phyloP scores from a whole-genome alignment of 2,113 vertebrate genomes.

The Colossoma macropomum region DNA sequence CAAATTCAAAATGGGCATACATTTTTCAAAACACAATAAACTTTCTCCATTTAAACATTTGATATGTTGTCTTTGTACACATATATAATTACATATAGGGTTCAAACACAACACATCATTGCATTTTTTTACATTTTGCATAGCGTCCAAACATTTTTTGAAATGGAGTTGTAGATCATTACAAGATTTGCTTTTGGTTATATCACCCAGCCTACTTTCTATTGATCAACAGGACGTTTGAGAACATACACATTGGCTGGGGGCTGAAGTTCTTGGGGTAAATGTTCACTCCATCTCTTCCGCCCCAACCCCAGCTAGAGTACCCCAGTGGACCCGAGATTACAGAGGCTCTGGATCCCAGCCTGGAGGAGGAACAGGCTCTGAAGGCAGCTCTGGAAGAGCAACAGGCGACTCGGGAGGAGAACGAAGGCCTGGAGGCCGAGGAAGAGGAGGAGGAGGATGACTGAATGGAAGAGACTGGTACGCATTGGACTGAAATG shows the following conservation, averaged over 20 bases:
- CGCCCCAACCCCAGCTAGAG: constrained; percentile 75
- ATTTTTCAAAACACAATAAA: too few relatives aligned
- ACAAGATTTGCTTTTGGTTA: too few relatives aligned
- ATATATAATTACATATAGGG: too few relatives aligned
- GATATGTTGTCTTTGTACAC: too few relatives aligned
- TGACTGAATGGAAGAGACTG: not conserved
- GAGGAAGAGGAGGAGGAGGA: constrained; percentile 74
- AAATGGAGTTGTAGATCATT: too few relatives aligned
- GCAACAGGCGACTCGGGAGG: constrained; percentile 70
- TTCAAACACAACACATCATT: too few relatives aligned
- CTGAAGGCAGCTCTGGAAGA: constrained; percentile 79
- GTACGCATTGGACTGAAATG: not conserved
- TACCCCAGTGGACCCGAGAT: constrained; percentile 82
- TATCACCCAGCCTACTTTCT: not conserved
- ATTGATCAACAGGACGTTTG: constrained; percentile 72
- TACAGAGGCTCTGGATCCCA: constrained; percentile 84
- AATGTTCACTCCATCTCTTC: constrained; percentile 76
- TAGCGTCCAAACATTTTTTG: too few relatives aligned
- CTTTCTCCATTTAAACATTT: too few relatives aligned
- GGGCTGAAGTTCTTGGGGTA: constrained; percentile 86
- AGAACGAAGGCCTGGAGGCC: constrained; percentile 75
- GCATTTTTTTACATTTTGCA: too few relatives aligned
- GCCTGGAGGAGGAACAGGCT: constrained; percentile 83
- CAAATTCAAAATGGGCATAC: too few relatives aligned
- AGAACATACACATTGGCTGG: constrained; percentile 94